phyloP scores from a whole-genome alignment of 2,888 invertebrate genomes.

The Brachyptera risi region DNA sequence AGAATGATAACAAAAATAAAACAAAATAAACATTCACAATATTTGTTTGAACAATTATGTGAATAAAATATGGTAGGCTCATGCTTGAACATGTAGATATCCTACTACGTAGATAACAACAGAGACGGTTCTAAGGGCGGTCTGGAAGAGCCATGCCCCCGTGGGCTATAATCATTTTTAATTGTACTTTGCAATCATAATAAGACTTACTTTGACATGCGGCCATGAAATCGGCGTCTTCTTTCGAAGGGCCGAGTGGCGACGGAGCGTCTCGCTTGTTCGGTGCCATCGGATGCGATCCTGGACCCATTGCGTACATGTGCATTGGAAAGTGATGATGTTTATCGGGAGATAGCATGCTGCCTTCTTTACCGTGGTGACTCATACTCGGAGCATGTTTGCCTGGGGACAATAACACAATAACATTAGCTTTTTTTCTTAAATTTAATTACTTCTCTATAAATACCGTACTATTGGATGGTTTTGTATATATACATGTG shows the following conservation, averaged over 20 bases:
- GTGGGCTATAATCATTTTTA: too few relatives aligned
- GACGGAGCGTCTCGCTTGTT: constrained; percentile 1
- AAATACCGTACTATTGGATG: neutral
- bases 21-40: too few relatives aligned
- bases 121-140: neutral
- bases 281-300: constrained; percentile 20
- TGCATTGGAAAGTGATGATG: constrained; percentile 41
- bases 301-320: constrained; percentile 45
- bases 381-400: constrained; percentile 26
- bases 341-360: constrained; percentile 40
- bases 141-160: too few relatives aligned
- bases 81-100: too few relatives aligned
- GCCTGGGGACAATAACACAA: constrained; percentile 25
- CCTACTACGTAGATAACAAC: neutral
- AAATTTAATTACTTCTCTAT: neutral
- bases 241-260: constrained; percentile 44
- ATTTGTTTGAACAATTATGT: too few relatives aligned
- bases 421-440: neutral
- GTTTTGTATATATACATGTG: neutral
- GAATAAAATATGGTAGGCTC: too few relatives aligned
- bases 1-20: too few relatives aligned
- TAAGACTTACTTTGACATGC: constrained; percentile 45
- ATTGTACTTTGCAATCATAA: too few relatives aligned
- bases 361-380: constrained; percentile 39
- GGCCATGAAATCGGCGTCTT: constrained; percentile 60